phyloP scores from a whole-genome alignment of 2,888 invertebrate genomes.

The Eurytoma californica region DNA sequence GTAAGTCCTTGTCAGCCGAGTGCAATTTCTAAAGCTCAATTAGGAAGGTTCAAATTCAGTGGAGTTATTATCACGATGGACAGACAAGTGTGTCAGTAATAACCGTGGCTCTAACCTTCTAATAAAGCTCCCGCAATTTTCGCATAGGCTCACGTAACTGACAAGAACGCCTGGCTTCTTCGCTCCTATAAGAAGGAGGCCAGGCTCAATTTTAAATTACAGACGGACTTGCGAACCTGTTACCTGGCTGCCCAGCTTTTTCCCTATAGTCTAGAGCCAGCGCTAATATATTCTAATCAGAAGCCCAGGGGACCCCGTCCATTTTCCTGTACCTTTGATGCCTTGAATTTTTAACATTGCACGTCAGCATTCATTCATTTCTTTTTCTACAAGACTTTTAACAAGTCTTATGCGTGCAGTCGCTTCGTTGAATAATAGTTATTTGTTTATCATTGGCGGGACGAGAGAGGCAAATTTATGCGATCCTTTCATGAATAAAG shows the following conservation, averaged over 20 bases:
- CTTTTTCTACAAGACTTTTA: not conserved
- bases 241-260: not conserved
- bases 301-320: not conserved
- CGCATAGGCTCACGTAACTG: not conserved
- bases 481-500: constrained; percentile 51
- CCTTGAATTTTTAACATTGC: constrained; percentile 37
- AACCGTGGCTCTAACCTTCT: constrained; percentile 36
- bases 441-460: constrained; percentile 53
- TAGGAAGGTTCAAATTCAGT: too few relatives aligned
- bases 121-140: constrained; percentile 41
- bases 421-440: constrained; percentile 43
- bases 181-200: constrained; percentile 11
- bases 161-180: not conserved
- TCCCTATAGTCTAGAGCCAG: not conserved
- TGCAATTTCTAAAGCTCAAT: too few relatives aligned
- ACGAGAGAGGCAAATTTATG: constrained; percentile 47
- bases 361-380: not conserved
- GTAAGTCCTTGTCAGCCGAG: too few relatives aligned
- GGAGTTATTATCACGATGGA: not conserved
- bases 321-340: constrained; percentile 20
- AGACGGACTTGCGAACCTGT: not conserved
- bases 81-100: constrained; percentile 44
- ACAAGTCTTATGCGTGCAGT: not conserved
- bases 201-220: constrained; percentile 38
- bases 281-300: constrained; percentile 22